Percentiles rank a stretch among this genome's conserved stretches.
phyloP scores from a whole-genome alignment of 2,113 vertebrate genomes.

The Ceyx melanurus region DNA sequence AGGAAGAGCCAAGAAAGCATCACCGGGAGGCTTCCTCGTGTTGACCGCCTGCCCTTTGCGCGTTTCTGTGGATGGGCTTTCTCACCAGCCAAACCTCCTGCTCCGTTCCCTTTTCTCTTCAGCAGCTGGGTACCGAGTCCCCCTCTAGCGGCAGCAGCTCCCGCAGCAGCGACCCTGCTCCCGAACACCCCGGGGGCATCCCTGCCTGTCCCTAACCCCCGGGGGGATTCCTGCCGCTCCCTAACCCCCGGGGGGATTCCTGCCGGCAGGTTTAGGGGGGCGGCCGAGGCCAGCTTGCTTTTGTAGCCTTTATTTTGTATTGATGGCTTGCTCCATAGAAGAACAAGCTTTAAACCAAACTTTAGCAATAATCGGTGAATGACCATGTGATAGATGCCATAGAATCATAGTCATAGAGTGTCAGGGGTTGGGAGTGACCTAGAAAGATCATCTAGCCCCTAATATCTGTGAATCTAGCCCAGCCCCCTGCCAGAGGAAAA shows the following conservation, averaged over 20 bases:
- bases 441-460: too few species aligned
- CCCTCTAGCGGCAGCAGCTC: constrained; percentile 31
- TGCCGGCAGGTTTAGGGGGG: accelerated
- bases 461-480: too few species aligned
- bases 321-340: accelerated
- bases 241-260: background rate
- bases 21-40: background rate
- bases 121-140: background rate
- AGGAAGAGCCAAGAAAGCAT: background rate
- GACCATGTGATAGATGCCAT: background rate
- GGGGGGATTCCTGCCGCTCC: background rate
- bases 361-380: background rate
- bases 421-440: too few species aligned
- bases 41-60: background rate
- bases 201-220: background rate
- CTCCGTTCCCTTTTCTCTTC: too few species aligned
- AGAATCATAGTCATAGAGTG: too few species aligned
- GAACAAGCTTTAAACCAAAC: background rate
- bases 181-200: background rate
- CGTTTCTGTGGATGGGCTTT: background rate
- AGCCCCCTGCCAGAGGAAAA: too few species aligned
- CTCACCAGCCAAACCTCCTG: background rate
- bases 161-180: background rate
- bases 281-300: background rate
- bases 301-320: background rate